Evolutionary conservation across 2,797 vertebrate genomes (phyloP).

Genomic region (Pelodytes ibericus): DNA sequence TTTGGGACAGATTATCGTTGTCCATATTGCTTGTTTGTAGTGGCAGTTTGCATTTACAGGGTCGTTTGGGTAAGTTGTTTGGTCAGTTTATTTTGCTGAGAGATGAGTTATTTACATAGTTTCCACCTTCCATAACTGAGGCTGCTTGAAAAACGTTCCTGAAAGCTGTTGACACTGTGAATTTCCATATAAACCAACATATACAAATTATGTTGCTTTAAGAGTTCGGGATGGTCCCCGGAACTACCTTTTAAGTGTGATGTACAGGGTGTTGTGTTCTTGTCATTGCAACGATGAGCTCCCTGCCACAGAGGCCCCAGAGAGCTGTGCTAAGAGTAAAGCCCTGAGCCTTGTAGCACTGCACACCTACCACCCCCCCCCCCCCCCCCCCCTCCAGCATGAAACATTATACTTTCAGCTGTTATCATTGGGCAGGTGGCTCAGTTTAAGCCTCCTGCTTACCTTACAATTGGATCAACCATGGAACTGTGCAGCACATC

Average conservation of each 20-base stretch:
- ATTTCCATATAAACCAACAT: too few relatives aligned
- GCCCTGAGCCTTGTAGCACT: not conserved
- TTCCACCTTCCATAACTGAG: too few relatives aligned
- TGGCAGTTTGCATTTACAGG: too few relatives aligned
- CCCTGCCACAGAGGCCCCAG: not conserved
- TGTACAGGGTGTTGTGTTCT: not conserved
- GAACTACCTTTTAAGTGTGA: not conserved
- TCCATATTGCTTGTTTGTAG: too few relatives aligned
- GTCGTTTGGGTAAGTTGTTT: too few relatives aligned
- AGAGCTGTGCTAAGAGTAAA: not conserved
- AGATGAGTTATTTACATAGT: too few relatives aligned
- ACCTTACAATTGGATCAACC: not conserved
- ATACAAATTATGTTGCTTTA: slow-evolving; percentile 4
- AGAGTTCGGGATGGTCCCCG: not conserved
- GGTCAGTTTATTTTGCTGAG: too few relatives aligned
- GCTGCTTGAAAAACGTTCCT: too few relatives aligned
- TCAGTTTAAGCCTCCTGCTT: not conserved
- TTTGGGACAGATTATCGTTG: too few relatives aligned
- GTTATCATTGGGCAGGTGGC: slow-evolving; percentile 4
- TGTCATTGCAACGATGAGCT: slow-evolving; percentile 21
- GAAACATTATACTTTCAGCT: slow-evolving; percentile 13
- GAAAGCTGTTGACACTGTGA: too few relatives aligned
- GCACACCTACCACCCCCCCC: too few relatives aligned
- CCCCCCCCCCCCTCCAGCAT: not conserved
- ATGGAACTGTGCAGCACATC: not conserved